Base-by-base conservation (phyloP, 1,140 invertebrate species). In the Trichonephila clavata region DNA sequence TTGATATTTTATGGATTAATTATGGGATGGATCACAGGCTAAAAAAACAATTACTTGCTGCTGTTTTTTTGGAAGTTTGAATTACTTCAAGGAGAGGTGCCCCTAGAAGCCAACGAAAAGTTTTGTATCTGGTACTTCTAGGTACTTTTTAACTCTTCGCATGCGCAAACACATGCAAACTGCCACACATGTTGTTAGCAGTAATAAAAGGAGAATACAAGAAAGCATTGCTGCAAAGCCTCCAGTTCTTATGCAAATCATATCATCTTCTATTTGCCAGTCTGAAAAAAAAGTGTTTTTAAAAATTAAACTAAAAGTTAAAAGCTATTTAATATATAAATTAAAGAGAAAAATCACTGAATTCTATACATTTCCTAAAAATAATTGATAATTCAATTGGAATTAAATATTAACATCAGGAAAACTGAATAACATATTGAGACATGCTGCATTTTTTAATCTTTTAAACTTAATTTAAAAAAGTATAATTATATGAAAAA, bases 181-280 rank as follows among this genome's bases (percentile, higher is more conserved):
- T 13, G 77, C 61, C 27, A n/a, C 43, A 21, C 68, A 50, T 20
- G 60, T 89, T 16, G 86, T 20, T n/a, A 83, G 1, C 4, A 87
- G 57, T 2, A 93, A 59, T 20, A 93, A 39, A 18, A 89, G 21
- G 24, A 93, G 39, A 24, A 90, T 13, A n/a, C 68, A 57, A 13
- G 86, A n/a, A 65, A 84, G 68, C 0, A 89, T 65, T 13, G 92
- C 92, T 13, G 92, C 92, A 68, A 93, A 93, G 50, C 92, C 92
- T 39, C 59, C 86, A 1, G 86, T 89, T 81, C 60, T 50, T 20
- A 93, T 43, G 50, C 92, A 93, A 1, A 93, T n/a, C 63, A 81
- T 80, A 43, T 93, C 86, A 1, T 92, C 90, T 24, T 59, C 18
- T 2, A 39, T 60, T 13, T 39, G 60, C 65, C 61, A 68, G 3